phyloP scores from a whole-genome alignment of 1,140 invertebrate genomes.

The Hetaerina americana region DNA sequence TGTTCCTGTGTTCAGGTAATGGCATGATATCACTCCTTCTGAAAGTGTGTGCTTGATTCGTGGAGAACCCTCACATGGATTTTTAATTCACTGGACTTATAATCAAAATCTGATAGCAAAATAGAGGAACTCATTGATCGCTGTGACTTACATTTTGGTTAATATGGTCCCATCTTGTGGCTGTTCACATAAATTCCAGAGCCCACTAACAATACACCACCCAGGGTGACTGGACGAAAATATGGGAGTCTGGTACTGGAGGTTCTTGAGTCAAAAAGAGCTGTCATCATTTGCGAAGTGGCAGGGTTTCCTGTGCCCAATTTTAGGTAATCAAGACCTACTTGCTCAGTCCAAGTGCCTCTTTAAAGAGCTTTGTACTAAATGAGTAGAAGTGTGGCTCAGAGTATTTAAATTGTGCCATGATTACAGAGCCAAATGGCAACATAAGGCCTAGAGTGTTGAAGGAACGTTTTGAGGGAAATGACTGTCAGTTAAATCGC shows the following conservation, averaged over 20 bases:
- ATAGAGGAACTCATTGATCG: too few species aligned
- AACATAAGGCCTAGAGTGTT: constrained; percentile 14
- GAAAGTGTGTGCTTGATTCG: too few species aligned
- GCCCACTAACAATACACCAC: constrained; percentile 37
- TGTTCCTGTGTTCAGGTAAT: constrained; percentile 30
- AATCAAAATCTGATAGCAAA: too few species aligned
- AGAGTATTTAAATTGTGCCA: not conserved
- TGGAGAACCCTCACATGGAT: too few species aligned
- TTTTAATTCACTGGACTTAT: too few species aligned
- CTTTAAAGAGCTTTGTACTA: not conserved
- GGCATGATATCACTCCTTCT: too few species aligned
- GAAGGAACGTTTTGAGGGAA: constrained; percentile 17
- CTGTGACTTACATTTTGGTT: not conserved
- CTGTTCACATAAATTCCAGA: constrained; percentile 23
- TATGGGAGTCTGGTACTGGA: constrained; percentile 21
- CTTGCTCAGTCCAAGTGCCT: not conserved
- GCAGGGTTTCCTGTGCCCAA: constrained; percentile 18
- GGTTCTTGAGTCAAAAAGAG: constrained; percentile 6
- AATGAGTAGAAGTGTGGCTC: not conserved
- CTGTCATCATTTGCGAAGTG: constrained; percentile 21
- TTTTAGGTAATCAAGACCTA: constrained; percentile 15
- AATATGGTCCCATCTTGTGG: not conserved
- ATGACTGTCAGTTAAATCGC: constrained; percentile 17
- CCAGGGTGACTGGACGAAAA: constrained; percentile 31
- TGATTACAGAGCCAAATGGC: constrained; percentile 27